Percentiles rank a stretch among this genome's conserved stretches.
These are phyloP conservation scores for Hololepta plana DNA, from an alignment of 2,888 invertebrate species.

Conservation along the genomic window DNA sequence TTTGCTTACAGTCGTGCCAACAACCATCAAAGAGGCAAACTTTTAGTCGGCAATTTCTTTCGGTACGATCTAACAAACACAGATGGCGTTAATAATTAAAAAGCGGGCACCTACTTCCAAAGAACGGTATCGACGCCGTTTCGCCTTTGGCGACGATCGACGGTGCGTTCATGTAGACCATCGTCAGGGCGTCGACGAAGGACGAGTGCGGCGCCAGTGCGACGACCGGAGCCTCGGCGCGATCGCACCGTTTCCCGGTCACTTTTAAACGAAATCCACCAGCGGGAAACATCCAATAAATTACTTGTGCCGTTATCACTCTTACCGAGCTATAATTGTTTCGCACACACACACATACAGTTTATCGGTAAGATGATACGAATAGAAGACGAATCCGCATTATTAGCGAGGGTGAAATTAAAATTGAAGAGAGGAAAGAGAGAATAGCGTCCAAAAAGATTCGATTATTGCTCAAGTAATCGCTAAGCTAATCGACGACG, in stretches of 20 bases:
- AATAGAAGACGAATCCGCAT: too few relatives aligned
- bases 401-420: too few relatives aligned
- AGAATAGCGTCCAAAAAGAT: too few relatives aligned
- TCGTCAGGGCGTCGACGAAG: conserved; percentile 75
- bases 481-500: background rate
- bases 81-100: too few relatives aligned
- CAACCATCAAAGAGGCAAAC: conserved; percentile 5
- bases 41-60: conserved; percentile 3
- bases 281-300: conserved; percentile 57
- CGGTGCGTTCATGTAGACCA: conserved; percentile 66
- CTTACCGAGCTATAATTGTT: conserved; percentile 28
- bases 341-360: conserved; percentile 1
- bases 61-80: too few relatives aligned
- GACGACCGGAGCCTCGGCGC: conserved; percentile 60
- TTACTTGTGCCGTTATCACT: conserved; percentile 44
- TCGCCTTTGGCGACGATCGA: conserved; percentile 83
- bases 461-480: background rate
- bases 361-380: too few relatives aligned
- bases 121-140: conserved; percentile 62
- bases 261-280: conserved; percentile 71
- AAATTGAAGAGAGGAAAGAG: too few relatives aligned
- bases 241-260: conserved; percentile 43
- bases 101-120: conserved; percentile 75
- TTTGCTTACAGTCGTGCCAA: too few relatives aligned
- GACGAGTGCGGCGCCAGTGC: conserved; percentile 83